These are phyloP conservation scores for Yponomeuta plumbellus DNA, from an alignment of 2,888 invertebrate species.

Conservation along the genomic window DNA sequence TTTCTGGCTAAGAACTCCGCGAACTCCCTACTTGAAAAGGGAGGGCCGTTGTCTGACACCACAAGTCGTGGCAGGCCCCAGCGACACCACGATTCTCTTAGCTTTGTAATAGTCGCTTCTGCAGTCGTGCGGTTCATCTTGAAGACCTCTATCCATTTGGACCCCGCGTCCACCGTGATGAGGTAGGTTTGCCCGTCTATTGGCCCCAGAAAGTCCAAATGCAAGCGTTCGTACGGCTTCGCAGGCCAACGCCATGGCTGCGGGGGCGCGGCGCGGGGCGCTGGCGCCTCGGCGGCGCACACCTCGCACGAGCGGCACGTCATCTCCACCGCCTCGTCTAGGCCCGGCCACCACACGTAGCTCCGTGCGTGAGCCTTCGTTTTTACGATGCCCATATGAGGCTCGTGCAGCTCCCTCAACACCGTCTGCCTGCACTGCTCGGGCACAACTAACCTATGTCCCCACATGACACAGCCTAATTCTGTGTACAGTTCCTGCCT, in stretches of 20 bases:
- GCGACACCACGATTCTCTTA: not conserved
- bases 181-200: no score
- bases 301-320: not conserved
- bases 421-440: not conserved
- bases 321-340: no score
- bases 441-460: not conserved
- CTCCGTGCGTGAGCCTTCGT: not conserved
- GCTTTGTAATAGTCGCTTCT: not conserved
- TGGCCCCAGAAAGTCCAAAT: no score
- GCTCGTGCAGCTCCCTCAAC: not conserved
- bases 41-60: not conserved
- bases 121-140: not conserved
- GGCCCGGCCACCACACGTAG: conserved; percentile 7
- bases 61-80: not conserved
- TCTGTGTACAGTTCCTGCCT: not conserved
- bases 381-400: not conserved
- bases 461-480: not conserved
- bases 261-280: not conserved
- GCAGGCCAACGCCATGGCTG: no score
- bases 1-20: not conserved
- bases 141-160: no score
- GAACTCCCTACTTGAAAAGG: not conserved
- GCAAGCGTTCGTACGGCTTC: no score
- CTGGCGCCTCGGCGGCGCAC: not conserved
- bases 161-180: no score